Evolutionary conservation across 2,888 invertebrate genomes (phyloP).

Genomic region (Pasiphila rectangulata): DNA sequence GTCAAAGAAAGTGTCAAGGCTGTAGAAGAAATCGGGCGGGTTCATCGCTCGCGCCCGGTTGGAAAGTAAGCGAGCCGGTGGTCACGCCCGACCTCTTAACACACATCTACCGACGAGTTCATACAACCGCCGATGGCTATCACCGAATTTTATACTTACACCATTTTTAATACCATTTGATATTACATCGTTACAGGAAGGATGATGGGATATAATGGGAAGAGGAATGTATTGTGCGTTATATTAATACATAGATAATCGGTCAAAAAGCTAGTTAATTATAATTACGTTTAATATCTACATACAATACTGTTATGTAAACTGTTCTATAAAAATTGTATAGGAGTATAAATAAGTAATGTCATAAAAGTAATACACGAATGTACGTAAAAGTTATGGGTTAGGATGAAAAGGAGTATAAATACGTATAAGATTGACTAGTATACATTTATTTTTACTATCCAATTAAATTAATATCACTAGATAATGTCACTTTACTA

Average conservation of each 20-base stretch:
- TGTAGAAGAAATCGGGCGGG: slow-evolving; percentile 75
- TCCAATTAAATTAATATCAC: slow-evolving; percentile 77
- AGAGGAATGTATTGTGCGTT: slow-evolving; percentile 64
- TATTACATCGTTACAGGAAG: slow-evolving; percentile 31
- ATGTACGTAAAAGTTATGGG: slow-evolving; percentile 52
- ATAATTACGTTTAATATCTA: slow-evolving; percentile 58
- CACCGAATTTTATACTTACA: slow-evolving; percentile 30
- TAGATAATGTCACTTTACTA: slow-evolving; percentile 78
- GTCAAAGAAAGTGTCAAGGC: slow-evolving; percentile 80
- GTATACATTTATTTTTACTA: slow-evolving; percentile 68
- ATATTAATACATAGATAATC: slow-evolving; percentile 70
- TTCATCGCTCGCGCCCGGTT: slow-evolving; percentile 68
- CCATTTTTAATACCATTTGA: slow-evolving; percentile 37
- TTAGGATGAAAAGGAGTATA: slow-evolving; percentile 53
- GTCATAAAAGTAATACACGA: slow-evolving; percentile 43
- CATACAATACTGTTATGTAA: slow-evolving; percentile 54
- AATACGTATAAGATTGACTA: slow-evolving; percentile 73
- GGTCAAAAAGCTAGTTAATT: slow-evolving; percentile 77
- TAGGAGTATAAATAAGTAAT: slow-evolving; percentile 44
- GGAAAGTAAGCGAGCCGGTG: slow-evolving; percentile 70
- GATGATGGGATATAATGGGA: slow-evolving; percentile 41
- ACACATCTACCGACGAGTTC: slow-evolving; percentile 71
- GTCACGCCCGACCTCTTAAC: slow-evolving; percentile 71
- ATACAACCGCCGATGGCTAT: slow-evolving; percentile 48
- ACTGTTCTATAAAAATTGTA: slow-evolving; percentile 46